Evolutionary conservation across 2,113 vertebrate genomes (phyloP).

Genomic region (Pituophis catenifer): DNA sequence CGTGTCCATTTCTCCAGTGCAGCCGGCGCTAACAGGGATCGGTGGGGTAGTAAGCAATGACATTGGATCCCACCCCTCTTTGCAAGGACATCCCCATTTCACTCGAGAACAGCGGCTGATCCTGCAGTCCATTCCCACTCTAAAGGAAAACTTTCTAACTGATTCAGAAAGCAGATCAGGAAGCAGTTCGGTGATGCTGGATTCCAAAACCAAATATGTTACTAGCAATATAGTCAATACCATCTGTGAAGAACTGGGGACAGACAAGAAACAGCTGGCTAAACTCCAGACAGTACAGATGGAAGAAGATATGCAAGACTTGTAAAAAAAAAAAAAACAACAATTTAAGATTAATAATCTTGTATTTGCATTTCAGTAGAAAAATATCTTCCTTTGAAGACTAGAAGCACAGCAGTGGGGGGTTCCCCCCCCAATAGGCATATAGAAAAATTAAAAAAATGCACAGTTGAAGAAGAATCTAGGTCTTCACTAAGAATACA

Average conservation of each 20-base stretch:
- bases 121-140: conserved; percentile 78
- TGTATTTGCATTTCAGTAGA: conserved; percentile 57
- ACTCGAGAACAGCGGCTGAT: conserved; percentile 75
- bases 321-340: conserved; percentile 64
- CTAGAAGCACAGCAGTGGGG: conserved; percentile 47
- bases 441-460: conserved; percentile 37
- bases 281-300: conserved; percentile 98
- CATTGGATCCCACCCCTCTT: conserved; percentile 60
- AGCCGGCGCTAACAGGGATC: conserved; percentile 67
- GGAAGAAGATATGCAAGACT: conserved; percentile 94
- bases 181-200: conserved; percentile 73
- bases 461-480: conserved; percentile 48
- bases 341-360: neutral
- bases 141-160: conserved; percentile 85
- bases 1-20: conserved; percentile 71
- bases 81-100: conserved; percentile 77
- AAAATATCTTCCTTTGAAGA: conserved; percentile 55
- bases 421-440: conserved; percentile 36
- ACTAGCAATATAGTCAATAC: conserved; percentile 84
- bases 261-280: conserved; percentile 93
- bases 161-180: conserved; percentile 79
- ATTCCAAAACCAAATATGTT: conserved; percentile 81
- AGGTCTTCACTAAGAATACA: conserved; percentile 40
- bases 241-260: conserved; percentile 91
- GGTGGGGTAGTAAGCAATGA: conserved; percentile 63